phyloP scores from a whole-genome alignment of 2,888 invertebrate species.

The Cyaniris semiargus region DNA sequence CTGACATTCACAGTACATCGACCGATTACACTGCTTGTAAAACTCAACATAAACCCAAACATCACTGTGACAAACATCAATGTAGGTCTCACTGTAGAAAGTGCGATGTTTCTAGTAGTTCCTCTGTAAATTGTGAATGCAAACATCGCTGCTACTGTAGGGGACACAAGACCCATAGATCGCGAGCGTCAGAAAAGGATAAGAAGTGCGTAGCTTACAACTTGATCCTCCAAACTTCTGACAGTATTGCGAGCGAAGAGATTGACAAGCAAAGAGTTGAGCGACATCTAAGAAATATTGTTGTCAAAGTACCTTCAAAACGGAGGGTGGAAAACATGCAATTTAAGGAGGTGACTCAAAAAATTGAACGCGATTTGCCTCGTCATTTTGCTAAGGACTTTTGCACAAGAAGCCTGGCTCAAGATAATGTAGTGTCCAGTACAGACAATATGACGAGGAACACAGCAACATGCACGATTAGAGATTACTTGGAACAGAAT shows the following conservation, averaged over 20 bases:
- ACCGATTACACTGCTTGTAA: conserved; percentile 66
- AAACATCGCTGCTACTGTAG: conserved; percentile 61
- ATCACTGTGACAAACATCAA: conserved; percentile 70
- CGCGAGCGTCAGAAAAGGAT: conserved; percentile 57
- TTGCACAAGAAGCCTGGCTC: conserved; percentile 59
- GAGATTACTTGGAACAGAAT: conserved; percentile 86
- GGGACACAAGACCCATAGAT: conserved; percentile 53
- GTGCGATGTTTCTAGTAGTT: conserved; percentile 64
- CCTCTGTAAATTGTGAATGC: conserved; percentile 64
- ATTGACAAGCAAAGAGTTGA: conserved; percentile 46
- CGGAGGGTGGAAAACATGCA: conserved; percentile 51
- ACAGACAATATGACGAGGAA: conserved; percentile 57
- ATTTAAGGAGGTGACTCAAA: conserved; percentile 57
- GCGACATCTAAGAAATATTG: conserved; percentile 60
- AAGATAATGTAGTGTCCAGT: conserved; percentile 62
- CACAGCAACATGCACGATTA: conserved; percentile 67
- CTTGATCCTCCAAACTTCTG: conserved; percentile 71
- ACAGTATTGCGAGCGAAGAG: conserved; percentile 66
- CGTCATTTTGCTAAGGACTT: conserved; percentile 46
- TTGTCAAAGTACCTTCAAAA: conserved; percentile 68
- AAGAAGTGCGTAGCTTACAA: conserved; percentile 72
- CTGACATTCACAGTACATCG: conserved; percentile 61
- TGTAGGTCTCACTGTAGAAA: conserved; percentile 54
- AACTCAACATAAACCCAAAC: conserved; percentile 66
- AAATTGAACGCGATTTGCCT: conserved; percentile 51